These are phyloP conservation scores for Andrena bucephala DNA, from an alignment of 2,888 invertebrate species.

Conservation along the genomic window DNA sequence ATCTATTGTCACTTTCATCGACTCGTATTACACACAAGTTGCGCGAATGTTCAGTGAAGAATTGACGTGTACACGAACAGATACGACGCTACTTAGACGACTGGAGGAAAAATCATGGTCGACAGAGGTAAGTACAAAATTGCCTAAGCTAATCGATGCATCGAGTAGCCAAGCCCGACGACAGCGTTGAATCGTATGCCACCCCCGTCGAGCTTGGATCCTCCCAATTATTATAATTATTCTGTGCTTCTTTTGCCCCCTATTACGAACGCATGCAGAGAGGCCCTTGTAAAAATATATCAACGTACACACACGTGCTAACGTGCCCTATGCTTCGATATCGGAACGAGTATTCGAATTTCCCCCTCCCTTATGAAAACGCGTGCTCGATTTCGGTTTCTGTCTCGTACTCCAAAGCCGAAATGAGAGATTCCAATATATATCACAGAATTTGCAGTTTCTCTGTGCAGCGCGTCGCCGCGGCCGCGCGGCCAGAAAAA, in stretches of 20 bases:
- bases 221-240: slow-evolving; percentile 7
- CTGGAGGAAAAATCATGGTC: slow-evolving; percentile 44
- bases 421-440: slow-evolving; percentile 76
- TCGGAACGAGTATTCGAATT: slow-evolving; percentile 52
- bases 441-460: slow-evolving; percentile 77
- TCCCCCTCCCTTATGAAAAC: not conserved
- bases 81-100: slow-evolving; percentile 63
- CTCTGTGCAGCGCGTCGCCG: slow-evolving; percentile 45
- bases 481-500: slow-evolving; percentile 45
- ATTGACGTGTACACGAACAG: slow-evolving; percentile 54
- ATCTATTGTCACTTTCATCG: slow-evolving; percentile 72
- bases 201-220: slow-evolving; percentile 20
- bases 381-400: slow-evolving; percentile 47
- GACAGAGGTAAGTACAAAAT: slow-evolving; percentile 82
- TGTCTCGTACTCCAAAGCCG: slow-evolving; percentile 45
- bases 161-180: slow-evolving; percentile 37
- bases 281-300: slow-evolving; percentile 65
- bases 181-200: not conserved
- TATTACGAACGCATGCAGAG: slow-evolving; percentile 54
- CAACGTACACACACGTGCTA: slow-evolving; percentile 42
- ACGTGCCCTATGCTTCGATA: slow-evolving; percentile 37
- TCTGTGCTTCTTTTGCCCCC: slow-evolving; percentile 17
- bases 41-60: slow-evolving; percentile 38
- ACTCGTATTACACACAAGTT: slow-evolving; percentile 62
- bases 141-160: slow-evolving; percentile 74